Evolutionary conservation across 2,797 vertebrate species (phyloP), one percentile per base, ranked within the genome.

Genomic region (Urocyon cinereoargenteus): DNA sequence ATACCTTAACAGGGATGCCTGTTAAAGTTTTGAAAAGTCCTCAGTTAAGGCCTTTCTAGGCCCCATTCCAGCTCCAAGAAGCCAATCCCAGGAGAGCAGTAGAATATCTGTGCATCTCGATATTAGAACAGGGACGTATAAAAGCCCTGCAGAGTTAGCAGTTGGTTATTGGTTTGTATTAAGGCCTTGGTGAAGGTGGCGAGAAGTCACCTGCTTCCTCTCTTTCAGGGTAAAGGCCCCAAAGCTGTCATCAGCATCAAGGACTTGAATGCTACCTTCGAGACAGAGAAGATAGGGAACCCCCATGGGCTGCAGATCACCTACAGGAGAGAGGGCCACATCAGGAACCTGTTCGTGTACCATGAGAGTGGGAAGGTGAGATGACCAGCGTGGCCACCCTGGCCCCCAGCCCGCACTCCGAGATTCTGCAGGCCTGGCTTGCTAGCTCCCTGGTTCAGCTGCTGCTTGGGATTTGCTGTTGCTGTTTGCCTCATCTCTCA

Each of bases 181-280:
- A 31, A 79, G 77, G n/a, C 12, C n/a, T 83, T 28, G 55, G 36
- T 2, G 10, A 90, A 81, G 10, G 57, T 55, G 49, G 13, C 10
- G 12, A 45, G 73, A 78, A n/a, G 68, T n/a, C 78, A n/a, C 22
- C 34, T 9, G 28, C 64, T 83, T 51, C 85, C 28, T 96, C 75
- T 97, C 72, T 97, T 95, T 98, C 99, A 99, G 98, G 98, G 98
- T 89, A 99, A 99, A 99, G 98, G 98, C 28, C 99, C 99, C 19
- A 99, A 99, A 98, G 99, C 99, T 68, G 31, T 99, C 62, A 99
- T 99, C 97, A 96, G 98, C 86, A 94, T 99, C 96, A 99, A 99
- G 96, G 99, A 99, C 94, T 98, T 99, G 96, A 99, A 99, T 45
- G 99, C 99, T 87, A 99, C 99, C 61, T 99, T 99, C 98, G 99